Base-by-base conservation (phyloP, 2,888 invertebrate species). In the Heliconius sara region DNA sequence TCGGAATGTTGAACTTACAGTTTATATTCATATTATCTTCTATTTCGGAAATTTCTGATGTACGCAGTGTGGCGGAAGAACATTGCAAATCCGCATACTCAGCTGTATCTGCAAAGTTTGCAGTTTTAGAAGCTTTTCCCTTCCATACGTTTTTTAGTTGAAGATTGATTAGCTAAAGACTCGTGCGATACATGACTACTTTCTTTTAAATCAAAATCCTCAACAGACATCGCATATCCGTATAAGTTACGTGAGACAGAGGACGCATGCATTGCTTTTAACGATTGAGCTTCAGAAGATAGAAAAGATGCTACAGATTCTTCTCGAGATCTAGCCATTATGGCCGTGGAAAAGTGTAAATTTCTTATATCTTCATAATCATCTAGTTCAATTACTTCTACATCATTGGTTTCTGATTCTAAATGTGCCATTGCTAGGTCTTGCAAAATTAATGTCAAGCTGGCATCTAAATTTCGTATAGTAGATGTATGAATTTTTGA, bases 371-470 rank as follows among this genome's bases (percentile, higher is more conserved):
- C 78, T 47, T 68, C 74, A 27, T 75, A 67, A 74, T 78, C 78
- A 27, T 76, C 78, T 30, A 73, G 68, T 70, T 80, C 78, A 27
- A 74, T 22, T 47, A 80, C 63, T 65, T 80, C 81, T 34, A 80
- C 66, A 57, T 71, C 78, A 30, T 60, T 66, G 2, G 68, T 47
- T 66, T 82, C 80, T 16, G 79, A 75, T 70, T 76, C 73, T 30
- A 71, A 47, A 25, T 78, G 34, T 63, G 68, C 68, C 57, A 63
- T 43, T 30, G 79, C 79, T 68, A 79, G 25, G 19, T 80, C 81
- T 74, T 82, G 80, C 52, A 80, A 70, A 25, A 76, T 74, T 39
- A 82, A 52, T 16, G 80, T 80, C 12, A 76, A 78, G 16, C 74
- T 78, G 30, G 81, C 68, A 34, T 80, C 78, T 0, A 80, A 25